Base-by-base conservation (phyloP, 2,113 vertebrate genomes). In the Kryptolebias marmoratus region DNA sequence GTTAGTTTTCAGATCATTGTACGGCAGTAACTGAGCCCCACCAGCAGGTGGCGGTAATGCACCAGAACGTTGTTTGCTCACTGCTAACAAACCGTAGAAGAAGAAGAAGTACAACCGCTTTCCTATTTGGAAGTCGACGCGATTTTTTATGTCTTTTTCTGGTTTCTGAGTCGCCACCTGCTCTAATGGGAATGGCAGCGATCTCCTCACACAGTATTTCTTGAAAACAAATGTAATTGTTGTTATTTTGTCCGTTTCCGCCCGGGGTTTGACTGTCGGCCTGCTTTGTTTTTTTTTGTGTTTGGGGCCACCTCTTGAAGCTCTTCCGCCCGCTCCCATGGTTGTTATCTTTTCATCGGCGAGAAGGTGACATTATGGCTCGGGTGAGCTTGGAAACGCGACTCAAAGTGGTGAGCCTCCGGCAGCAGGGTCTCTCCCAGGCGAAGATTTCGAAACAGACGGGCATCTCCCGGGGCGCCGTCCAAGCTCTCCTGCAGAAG, bases 401-500 rank as follows among this genome's bases (percentile, higher is more conserved):
- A 47, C 60, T 54, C 49, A 62, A 56, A 36, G 69, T 72, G 59
- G 69, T 72, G 50, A 72, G 39, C 42, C 6, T 64, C 42, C 61
- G 1, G 28, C 70, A 73, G 42, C 70, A 73, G 15, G 70, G 70
- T 30, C 70, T 64, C 10, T 64, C 61, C 30, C 61, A 64, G 61
- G 61, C 61, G 7, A 64, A 64, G 61, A 64, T 64, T 9, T 48
- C 61, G 2, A 27, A 48, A 7, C 61, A 64, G 61, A 49, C 28
- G 2, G 61, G 45, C 3, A 30, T 64, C 11, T 49, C 44, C 45
- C 47, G 45, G 28, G 27, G 44, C 13, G 60, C 60, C 14, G 53
- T 84, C 0, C 73, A 70, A 53, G 64, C 52, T 53, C 57, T 69
- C 32, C 52, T 65, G 64, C 53, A 79, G 58, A 72, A 57, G 32